Conservation (phyloP, 2,113 vertebrate species). For the Sprattus sprattus region DNA sequence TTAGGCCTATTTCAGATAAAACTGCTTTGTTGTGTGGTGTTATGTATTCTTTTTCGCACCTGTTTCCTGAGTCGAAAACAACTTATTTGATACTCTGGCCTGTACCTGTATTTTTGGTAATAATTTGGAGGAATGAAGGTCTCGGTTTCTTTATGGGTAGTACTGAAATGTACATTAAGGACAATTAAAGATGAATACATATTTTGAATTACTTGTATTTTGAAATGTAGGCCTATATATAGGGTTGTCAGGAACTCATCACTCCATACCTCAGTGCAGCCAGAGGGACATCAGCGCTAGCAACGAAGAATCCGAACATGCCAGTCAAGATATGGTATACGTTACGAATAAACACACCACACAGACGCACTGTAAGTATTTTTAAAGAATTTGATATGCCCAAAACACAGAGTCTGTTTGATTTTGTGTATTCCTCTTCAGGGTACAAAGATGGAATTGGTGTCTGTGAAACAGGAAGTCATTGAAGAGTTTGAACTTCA, state of each 20-base stretch:
- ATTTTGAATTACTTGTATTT: background rate
- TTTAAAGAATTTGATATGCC: background rate
- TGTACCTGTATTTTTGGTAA: no score
- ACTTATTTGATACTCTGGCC: no score
- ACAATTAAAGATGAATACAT: no score
- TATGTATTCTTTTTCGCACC: background rate
- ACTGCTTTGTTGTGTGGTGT: background rate
- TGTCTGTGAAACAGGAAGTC: background rate
- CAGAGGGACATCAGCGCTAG: background rate
- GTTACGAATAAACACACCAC: background rate
- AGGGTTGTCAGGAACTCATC: background rate
- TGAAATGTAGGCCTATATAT: background rate
- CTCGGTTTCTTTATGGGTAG: no score
- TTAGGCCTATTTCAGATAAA: background rate
- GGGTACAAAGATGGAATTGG: background rate
- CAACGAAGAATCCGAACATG: background rate
- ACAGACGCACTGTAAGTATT: background rate
- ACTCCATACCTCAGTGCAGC: background rate
- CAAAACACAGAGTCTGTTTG: background rate
- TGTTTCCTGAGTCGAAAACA: no score
- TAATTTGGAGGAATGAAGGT: no score
- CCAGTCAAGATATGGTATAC: background rate
- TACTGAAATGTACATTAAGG: no score
- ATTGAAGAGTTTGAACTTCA: background rate
- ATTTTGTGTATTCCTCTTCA: background rate